Evolutionary conservation across 1,140 invertebrate genomes (phyloP), one percentile per base, ranked within the genome.

Genomic region (Helicoverpa zea): DNA sequence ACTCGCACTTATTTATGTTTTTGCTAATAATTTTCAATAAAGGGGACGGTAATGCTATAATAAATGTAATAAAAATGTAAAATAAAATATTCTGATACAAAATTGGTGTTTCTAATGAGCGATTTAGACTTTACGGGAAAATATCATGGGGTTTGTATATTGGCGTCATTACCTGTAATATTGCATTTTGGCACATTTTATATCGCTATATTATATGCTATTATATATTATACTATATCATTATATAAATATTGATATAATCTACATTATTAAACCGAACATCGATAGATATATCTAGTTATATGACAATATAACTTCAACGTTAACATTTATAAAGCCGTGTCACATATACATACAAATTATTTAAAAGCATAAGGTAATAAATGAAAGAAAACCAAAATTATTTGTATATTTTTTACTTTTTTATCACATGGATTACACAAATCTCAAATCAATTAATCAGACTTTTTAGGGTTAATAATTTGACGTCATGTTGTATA

Each of bases 391-490:
- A 88, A 43, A 90, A 88, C 78, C 74, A 84, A 87, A 82, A 86
- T 74, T 74, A 84, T 88, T 90, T 90, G 23, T 63, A 77, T 66
- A 90, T 89, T 83, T 86, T 94, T 94, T 93, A 92, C 90, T 92
- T 90, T 87, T 85, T 68, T 93, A 92, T 92, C 92, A 94, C 88
- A 92, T 88, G 81, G 76, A 89, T 88, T 91, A 93, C 89, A 94
- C 84, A 90, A 89, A 91, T 88, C 81, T 91, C 86, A 84, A 91
- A 90, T 83, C 84, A 85, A 87, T 35, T 81, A 88, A 84, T 91
- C 87, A 89, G 85, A 91, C 87, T 90, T 88, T 75, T 83, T 61
- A 58, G 10, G n/a, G 59, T 77, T 61, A 77, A 77, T 29, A 66
- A 5, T 43, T 66, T 66, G 64, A 79, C 63, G 51, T 79, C 63